phyloP scores from a whole-genome alignment of 2,113 vertebrate species.

The Cairina moschata region DNA sequence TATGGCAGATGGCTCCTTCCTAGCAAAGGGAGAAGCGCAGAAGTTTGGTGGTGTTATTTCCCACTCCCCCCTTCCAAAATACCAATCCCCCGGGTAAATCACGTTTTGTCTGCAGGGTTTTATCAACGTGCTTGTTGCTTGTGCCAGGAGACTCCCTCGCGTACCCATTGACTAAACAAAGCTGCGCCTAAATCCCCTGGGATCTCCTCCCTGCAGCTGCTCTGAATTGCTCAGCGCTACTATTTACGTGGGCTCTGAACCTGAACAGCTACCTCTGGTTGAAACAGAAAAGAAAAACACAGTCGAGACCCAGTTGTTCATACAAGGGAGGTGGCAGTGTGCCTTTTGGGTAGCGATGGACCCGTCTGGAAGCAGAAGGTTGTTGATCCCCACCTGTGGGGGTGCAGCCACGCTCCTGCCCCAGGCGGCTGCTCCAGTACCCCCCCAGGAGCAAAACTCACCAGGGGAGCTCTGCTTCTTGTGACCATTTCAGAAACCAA shows the following conservation, averaged over 20 bases:
- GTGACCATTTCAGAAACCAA: neutral
- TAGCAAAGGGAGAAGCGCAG: neutral
- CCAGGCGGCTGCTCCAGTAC: too few relatives aligned
- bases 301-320: neutral
- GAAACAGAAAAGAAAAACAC: neutral
- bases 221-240: accelerated
- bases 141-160: neutral
- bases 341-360: accelerated
- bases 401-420: too few relatives aligned
- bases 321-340: neutral
- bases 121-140: accelerated
- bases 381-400: too few relatives aligned
- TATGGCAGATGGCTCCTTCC: neutral
- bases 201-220: neutral
- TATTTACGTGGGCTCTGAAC: neutral
- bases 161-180: neutral
- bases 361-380: accelerated
- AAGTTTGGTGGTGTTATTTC: neutral
- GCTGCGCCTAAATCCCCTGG: accelerated
- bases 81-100: neutral
- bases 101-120: neutral
- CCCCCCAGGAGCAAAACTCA: neutral
- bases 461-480: neutral
- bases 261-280: neutral
- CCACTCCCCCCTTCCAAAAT: neutral